phyloP scores from a whole-genome alignment of 2,888 invertebrate genomes.

The Dynastes tityus region DNA sequence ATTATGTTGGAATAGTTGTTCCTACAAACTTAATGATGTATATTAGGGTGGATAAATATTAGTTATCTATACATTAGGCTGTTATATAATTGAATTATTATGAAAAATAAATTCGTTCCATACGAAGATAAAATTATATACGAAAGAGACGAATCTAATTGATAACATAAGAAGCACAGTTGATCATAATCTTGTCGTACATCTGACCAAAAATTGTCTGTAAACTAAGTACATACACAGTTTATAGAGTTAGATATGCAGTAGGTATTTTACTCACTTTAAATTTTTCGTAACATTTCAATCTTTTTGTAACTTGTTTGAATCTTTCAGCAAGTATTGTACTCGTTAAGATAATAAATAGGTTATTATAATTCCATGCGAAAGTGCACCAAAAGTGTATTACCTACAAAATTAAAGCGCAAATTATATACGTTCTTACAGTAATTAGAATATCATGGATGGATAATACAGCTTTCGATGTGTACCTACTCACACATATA shows the following conservation, averaged over 20 bases:
- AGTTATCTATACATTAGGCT: slow-evolving; percentile 70
- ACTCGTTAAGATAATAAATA: slow-evolving; percentile 65
- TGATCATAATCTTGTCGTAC: slow-evolving; percentile 78
- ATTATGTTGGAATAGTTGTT: slow-evolving; percentile 53
- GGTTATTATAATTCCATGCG: slow-evolving; percentile 64
- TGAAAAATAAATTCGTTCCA: slow-evolving; percentile 81
- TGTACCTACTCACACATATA: neutral
- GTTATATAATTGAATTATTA: slow-evolving; percentile 80
- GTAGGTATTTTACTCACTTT: slow-evolving; percentile 51
- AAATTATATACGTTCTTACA: neutral
- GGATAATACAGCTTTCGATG: neutral
- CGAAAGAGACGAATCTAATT: slow-evolving; percentile 76
- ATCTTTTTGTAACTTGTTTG: slow-evolving; percentile 60
- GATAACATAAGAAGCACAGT: slow-evolving; percentile 75
- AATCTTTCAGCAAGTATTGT: slow-evolving; percentile 63
- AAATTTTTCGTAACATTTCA: slow-evolving; percentile 52
- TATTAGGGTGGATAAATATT: too few relatives aligned
- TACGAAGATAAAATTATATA: slow-evolving; percentile 79
- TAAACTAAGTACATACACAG: slow-evolving; percentile 21
- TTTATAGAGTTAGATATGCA: too few relatives aligned
- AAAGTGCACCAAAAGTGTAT: slow-evolving; percentile 61
- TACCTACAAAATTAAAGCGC: slow-evolving; percentile 58
- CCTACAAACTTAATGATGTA: slow-evolving; percentile 1
- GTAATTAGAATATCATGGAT: slow-evolving; percentile 2
- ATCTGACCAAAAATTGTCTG: slow-evolving; percentile 70